Base-by-base conservation (phyloP, 2,888 invertebrate species). In the Therioaphis trifolii region DNA sequence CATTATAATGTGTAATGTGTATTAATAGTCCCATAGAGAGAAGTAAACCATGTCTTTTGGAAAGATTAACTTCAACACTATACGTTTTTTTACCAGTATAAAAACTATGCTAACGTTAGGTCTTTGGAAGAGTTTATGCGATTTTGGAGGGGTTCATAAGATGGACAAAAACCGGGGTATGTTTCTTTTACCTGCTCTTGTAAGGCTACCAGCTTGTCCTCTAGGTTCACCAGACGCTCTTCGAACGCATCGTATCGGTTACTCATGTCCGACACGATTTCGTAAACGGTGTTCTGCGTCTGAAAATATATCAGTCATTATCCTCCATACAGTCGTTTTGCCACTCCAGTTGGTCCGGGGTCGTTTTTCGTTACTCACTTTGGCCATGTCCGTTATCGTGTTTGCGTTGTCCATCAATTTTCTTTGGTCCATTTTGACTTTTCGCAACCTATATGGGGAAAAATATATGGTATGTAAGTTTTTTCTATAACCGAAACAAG, bases 361-460 rank as follows among this genome's bases (percentile, higher is more conserved):
- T 46, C 35, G 35, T 66, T 43, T 74, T 27, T 18, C 15, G 2
- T 12, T 29, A 78, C 90, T 91, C 92, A 99, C 99, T 94, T 99
- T 99, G 88, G 99, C 99, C 96, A 99, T 98, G 89, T 99, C 99
- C 85, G 98, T 98, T 89, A 99, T 95, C 85, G 99, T 99, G 88
- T 98, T 98, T 87, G 98, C 97, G 89, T 99, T 99, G 90, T 99
- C 99, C 94, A 97, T 97, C 87, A 99, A 91, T 91, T 99, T 99
- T 89, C 99, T 92, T 91, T 99, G 99, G 91, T 99, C 99, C 96
- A 99, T 97, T 92, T 99, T 99, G 86, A 99, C 98, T 92, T 99
- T 97, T 88, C 99, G 92, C 90, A 99, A 93, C 89, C 99, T 99
- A 89, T 85, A 91, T 91, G 4, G 35, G 35, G 7, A 35, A 46